Conservation (phyloP, 92 coral and sea anemone genomes). For the Phymanthus crucifer region DNA sequence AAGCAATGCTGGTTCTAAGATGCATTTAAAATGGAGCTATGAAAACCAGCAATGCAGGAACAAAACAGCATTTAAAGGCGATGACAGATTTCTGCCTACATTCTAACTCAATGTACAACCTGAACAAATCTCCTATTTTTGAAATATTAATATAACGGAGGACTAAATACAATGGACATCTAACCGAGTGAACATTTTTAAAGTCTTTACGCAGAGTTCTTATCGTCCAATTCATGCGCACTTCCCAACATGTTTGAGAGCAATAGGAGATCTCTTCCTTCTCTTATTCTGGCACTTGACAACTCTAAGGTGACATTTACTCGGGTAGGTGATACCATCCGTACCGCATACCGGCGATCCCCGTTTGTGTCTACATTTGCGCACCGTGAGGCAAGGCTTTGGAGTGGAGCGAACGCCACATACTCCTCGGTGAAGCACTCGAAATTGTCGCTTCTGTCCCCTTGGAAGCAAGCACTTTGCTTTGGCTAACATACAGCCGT, state of each 20-base stretch:
- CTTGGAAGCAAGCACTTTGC: constrained; percentile 72
- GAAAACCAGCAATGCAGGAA: too few relatives aligned
- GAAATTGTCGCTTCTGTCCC: constrained; percentile 53
- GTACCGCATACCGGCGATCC: constrained; percentile 80
- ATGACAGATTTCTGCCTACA: too few relatives aligned
- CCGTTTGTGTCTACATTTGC: constrained; percentile 60
- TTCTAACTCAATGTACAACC: too few relatives aligned
- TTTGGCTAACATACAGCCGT: constrained; percentile 77
- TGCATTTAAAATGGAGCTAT: too few relatives aligned
- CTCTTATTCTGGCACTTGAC: constrained; percentile 68
- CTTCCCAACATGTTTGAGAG: constrained; percentile 54
- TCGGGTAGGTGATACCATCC: constrained; percentile 85
- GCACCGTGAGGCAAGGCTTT: constrained; percentile 63
- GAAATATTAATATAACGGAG: not conserved
- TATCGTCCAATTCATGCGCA: constrained; percentile 28
- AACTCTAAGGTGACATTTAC: constrained; percentile 82
- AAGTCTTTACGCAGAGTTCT: not conserved
- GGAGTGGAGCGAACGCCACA: constrained; percentile 55
- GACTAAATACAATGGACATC: not conserved
- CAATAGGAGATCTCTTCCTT: constrained; percentile 38
- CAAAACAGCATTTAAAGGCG: too few relatives aligned
- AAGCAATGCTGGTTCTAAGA: too few relatives aligned
- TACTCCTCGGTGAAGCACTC: constrained; percentile 52
- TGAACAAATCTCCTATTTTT: too few relatives aligned
- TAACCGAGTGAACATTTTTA: not conserved